Base-by-base conservation (phyloP, 1,140 invertebrate species). In the Diachasma alloeum region DNA sequence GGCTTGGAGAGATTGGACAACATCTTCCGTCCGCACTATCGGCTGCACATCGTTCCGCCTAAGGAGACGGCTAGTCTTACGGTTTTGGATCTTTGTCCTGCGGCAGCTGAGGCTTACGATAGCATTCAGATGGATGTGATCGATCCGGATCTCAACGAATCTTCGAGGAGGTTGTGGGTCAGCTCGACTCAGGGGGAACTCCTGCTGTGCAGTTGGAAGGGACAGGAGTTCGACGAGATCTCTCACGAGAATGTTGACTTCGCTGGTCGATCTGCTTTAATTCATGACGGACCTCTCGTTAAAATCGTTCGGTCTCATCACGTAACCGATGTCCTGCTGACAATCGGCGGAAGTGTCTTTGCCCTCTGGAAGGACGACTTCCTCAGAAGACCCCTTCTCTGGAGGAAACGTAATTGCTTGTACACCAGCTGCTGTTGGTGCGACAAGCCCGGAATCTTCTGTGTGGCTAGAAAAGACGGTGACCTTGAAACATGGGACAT, bases 241-340 rank as follows among this genome's bases (percentile, higher is more conserved):
- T 90, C 89, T 77, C 86, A 86, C 2, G 91, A 92, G 81, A 83
- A 86, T 84, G 81, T 86, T 82, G 53, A 85, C 67, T 81, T 82
- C 75, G 80, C 90, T 22, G 11, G 13, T 53, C 24, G 26, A 6
- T 42, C 53, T 9, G 48, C 81, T 84, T 89, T 79, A 81, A 91
- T 92, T 67, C 94, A 95, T 80, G 93, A 94, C 81, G 94, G 94
- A 0, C 91, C 92, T 6, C 83, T 95, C 11, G 85, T 89, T 0
- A 85, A 89, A 13, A 87, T 93, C 24, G 79, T 88, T 15, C 90
- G 91, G 80, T 93, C 92, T 82, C 90, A 91, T 0, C 91, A 92
- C 78, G 83, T 91, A 26, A 83, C 84, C n/a, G 85, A 92, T 56
- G 79, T 93, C 3, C 91, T 93, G 37, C 83, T 93, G 6, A 91